Evolutionary conservation across 64 coral and sea anemone genomes (phyloP), one percentile per base, ranked within the genome.

Genomic region (Platygyra sinensis): DNA sequence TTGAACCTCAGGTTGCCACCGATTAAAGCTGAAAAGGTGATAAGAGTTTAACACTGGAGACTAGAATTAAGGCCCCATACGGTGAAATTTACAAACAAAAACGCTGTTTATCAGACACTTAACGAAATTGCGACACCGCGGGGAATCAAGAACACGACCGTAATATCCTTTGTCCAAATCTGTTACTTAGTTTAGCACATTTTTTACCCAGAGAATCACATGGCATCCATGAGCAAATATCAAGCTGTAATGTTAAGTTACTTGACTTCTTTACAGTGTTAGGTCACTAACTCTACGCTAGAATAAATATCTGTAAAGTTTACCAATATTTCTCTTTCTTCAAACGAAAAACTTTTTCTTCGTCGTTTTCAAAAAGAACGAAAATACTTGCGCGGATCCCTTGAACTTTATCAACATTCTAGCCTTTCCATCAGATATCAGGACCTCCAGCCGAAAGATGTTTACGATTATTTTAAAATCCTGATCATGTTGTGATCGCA

Each of bases 151-250:
- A 24, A 27, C 20, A 25, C 65, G 65, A 69, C 25, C n/a, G 22
- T n/a, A 69, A 16, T 12, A 25, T 39, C 62, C 33, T 83, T 62
- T 62, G 29, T 83, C 2, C 4, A 30, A 65, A 39, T 42, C 28
- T 83, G 80, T 83, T 83, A 33, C 60, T 22, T 13, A 42, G 80
- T 65, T 83, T 17, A 67, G 61, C 80, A 82, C 59, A 82, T 39
- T 65, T 67, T 46, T 82, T 42, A 65, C 29, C 59, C 60, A 27
- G 12, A 16, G 33, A 49, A 22, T 77, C 74, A 80, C 52, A 80
- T 80, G 50, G 27, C 78, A n/a, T 69, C n/a, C 65, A 69, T 24
- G 65, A 69, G 29, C 54, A 57, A 57, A 57, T 57, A 57, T 57
- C 54, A 57, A 15, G 54, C 54, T 57, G 10, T 9, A 57, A 57